A percentile compares a stretch with the other conserved stretches of the same genome.
These are phyloP conservation scores for Atractosteus spatula DNA, from an alignment of 2,113 vertebrate genomes.

Conservation along the genomic window DNA sequence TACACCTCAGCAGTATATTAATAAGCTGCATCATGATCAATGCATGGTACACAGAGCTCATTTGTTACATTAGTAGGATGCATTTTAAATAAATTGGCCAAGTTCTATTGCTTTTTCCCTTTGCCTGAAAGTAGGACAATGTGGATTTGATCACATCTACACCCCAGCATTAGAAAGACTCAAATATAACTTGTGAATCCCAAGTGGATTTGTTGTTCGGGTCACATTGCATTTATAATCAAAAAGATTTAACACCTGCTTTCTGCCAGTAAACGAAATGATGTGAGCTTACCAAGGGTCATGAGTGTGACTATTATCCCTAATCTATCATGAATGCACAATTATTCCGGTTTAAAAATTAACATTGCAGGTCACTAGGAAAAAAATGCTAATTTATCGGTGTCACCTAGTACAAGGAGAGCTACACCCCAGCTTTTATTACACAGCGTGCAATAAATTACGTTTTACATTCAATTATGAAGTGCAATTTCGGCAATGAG, in stretches of 20 bases:
- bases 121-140: too few species aligned
- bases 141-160: too few species aligned
- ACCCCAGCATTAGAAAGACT: too few species aligned
- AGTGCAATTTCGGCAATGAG: constrained; percentile 22
- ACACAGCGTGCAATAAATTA: constrained; percentile 22
- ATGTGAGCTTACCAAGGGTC: background rate
- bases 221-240: background rate
- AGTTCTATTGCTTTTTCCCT: too few species aligned
- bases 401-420: constrained; percentile 19
- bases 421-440: constrained; percentile 19
- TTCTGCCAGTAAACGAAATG: background rate
- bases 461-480: constrained; percentile 28
- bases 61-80: too few species aligned
- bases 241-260: background rate
- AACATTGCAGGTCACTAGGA: constrained; percentile 3
- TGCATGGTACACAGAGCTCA: too few species aligned
- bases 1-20: too few species aligned
- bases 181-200: background rate
- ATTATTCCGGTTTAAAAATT: constrained; percentile 10
- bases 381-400: constrained; percentile 22
- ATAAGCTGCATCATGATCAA: too few species aligned
- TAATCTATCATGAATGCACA: background rate
- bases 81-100: too few species aligned
- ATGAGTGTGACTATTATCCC: background rate
- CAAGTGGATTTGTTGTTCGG: background rate